phyloP scores from a whole-genome alignment of 1,140 invertebrate species.

The Drosophila lacteicornis region DNA sequence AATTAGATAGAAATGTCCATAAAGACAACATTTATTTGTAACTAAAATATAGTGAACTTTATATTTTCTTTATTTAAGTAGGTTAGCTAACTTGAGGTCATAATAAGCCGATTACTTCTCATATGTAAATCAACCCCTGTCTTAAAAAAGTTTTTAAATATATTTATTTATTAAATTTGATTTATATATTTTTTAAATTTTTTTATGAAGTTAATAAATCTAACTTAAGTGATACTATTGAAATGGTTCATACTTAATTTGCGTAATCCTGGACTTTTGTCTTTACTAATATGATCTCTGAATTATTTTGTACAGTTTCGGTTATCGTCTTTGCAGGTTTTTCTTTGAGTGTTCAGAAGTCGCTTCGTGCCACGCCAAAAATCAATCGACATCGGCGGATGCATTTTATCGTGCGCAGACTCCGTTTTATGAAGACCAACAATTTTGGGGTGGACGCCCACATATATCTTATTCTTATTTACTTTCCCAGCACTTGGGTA shows the following conservation, averaged over 20 bases:
- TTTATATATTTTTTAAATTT: too few relatives aligned
- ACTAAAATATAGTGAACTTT: too few relatives aligned
- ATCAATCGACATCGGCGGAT: slow-evolving; percentile 66
- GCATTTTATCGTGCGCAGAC: slow-evolving; percentile 67
- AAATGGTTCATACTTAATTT: too few relatives aligned
- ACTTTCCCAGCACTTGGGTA: slow-evolving; percentile 14
- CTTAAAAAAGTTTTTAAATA: too few relatives aligned
- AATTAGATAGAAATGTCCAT: not conserved
- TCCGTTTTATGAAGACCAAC: slow-evolving; percentile 34
- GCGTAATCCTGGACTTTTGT: accelerated
- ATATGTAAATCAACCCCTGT: too few relatives aligned
- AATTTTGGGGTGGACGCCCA: slow-evolving; percentile 14
- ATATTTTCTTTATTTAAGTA: too few relatives aligned
- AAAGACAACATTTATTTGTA: not conserved
- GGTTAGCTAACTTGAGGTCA: too few relatives aligned
- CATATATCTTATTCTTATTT: slow-evolving; percentile 27
- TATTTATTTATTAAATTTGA: too few relatives aligned
- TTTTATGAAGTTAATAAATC: too few relatives aligned
- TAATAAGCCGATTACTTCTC: too few relatives aligned
- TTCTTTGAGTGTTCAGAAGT: not conserved
- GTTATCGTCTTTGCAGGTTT: not conserved
- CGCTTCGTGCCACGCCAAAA: slow-evolving; percentile 29
- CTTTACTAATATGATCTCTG: not conserved
- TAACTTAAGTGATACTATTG: too few relatives aligned
- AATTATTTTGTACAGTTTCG: not conserved